Percentiles rank a stretch among this genome's conserved stretches.
Conservation (phyloP, 2,797 vertebrate species). For the Periophthalmus magnuspinnatus region DNA sequence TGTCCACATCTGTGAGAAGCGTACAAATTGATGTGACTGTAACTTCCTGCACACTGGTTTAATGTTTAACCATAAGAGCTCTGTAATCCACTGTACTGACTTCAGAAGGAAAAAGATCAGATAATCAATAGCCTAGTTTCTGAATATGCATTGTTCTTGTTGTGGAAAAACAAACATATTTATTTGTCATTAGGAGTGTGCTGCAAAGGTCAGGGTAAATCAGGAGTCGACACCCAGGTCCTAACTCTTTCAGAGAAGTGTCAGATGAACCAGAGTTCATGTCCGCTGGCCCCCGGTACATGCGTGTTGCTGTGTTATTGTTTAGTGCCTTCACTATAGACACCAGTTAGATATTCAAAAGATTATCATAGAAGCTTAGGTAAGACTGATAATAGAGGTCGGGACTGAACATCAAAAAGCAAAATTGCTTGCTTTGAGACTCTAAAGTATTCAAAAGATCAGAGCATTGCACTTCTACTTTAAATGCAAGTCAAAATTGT, state of each 20-base stretch:
- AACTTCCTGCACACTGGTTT: conserved; percentile 30
- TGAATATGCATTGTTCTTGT: conserved; percentile 27
- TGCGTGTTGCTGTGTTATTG: conserved; percentile 1
- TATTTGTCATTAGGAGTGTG: conserved; percentile 43
- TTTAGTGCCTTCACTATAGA: conserved; percentile 6
- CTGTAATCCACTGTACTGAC: not conserved
- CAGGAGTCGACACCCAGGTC: conserved; percentile 53
- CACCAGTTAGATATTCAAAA: not conserved
- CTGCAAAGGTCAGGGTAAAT: conserved; percentile 57
- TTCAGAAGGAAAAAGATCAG: not conserved
- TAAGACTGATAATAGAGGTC: not conserved
- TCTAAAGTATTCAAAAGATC: too few species aligned
- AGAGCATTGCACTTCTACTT: too few species aligned
- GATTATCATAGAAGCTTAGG: not conserved
- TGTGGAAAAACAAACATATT: conserved; percentile 37
- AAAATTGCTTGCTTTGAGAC: too few species aligned
- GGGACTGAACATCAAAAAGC: too few species aligned
- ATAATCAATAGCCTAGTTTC: not conserved
- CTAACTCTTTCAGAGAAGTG: conserved; percentile 63
- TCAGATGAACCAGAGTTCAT: conserved; percentile 54
- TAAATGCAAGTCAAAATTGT: too few species aligned
- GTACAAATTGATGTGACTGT: conserved; percentile 45
- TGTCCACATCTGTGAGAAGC: conserved; percentile 45
- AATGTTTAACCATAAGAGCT: not conserved
- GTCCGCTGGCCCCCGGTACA: conserved; percentile 35